A percentile compares a stretch with the other conserved stretches of the same genome.
Conservation (phyloP, 2,797 vertebrate species). For the Halcyon leucocephala region DNA sequence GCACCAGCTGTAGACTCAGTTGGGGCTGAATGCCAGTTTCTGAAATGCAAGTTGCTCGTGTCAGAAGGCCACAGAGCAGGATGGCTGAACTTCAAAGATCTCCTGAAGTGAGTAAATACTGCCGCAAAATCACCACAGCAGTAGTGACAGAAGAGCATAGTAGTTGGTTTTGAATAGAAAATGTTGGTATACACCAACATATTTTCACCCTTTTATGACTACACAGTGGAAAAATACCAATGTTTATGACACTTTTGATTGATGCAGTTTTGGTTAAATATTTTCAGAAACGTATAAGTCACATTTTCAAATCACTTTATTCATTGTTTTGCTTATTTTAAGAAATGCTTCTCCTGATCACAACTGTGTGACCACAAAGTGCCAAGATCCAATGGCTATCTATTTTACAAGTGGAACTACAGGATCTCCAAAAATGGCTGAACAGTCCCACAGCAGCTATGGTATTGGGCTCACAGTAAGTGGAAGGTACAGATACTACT, state of each 20-base stretch:
- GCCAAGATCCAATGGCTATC: conserved; percentile 82
- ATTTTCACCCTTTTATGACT: not conserved
- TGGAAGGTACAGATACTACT: conserved; percentile 75
- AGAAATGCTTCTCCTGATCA: conserved; percentile 79
- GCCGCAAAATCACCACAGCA: not conserved
- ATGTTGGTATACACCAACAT: not conserved
- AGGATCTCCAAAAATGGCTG: conserved; percentile 84
- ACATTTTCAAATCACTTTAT: not conserved
- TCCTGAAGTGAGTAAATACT: conserved; percentile 70
- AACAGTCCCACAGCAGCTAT: conserved; percentile 83
- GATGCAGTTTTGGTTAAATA: not conserved
- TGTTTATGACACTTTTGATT: not conserved
- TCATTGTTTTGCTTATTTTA: not conserved
- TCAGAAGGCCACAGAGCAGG: conserved; percentile 74
- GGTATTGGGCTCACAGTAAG: conserved; percentile 81
- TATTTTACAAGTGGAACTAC: conserved; percentile 88
- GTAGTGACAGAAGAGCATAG: not conserved
- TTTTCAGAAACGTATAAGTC: not conserved
- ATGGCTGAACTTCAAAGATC: conserved; percentile 79
- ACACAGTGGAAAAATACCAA: not conserved
- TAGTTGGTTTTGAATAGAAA: not conserved
- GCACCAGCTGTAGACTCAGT: conserved; percentile 79
- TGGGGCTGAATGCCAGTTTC: conserved; percentile 73
- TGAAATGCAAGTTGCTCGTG: conserved; percentile 80
- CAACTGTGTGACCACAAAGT: conserved; percentile 78